phyloP scores from a whole-genome alignment of 2,888 invertebrate species.

The Mayetiola destructor region DNA sequence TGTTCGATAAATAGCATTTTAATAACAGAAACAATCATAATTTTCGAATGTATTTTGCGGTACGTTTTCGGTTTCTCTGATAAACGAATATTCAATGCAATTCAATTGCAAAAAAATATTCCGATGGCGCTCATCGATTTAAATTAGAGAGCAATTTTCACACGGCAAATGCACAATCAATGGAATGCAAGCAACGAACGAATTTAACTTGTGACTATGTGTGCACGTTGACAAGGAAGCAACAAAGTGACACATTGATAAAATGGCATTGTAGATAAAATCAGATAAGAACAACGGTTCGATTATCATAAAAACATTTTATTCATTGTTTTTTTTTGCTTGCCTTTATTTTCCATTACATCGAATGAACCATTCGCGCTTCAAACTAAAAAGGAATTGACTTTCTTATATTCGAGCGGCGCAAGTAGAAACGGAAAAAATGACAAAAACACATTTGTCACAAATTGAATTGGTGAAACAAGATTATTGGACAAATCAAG shows the following conservation, averaged over 20 bases:
- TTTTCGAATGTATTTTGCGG: neutral
- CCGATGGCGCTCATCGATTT: too few relatives aligned
- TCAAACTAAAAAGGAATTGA: neutral
- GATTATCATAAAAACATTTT: neutral
- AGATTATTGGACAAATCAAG: neutral
- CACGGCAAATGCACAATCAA: neutral
- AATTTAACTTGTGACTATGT: too few relatives aligned
- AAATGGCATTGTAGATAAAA: neutral
- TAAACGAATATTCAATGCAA: too few relatives aligned
- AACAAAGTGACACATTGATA: slow-evolving; percentile 2
- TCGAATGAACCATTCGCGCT: too few relatives aligned
- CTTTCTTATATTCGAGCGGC: neutral
- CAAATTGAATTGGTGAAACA: neutral
- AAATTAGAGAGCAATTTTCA: too few relatives aligned
- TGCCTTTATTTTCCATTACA: too few relatives aligned
- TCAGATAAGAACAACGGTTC: neutral
- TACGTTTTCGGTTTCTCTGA: neutral
- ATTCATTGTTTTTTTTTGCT: neutral
- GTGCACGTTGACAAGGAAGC: neutral
- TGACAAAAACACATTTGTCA: neutral
- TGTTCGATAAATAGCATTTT: neutral
- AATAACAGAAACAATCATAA: neutral
- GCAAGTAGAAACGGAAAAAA: neutral
- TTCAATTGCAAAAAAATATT: too few relatives aligned
- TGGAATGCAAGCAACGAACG: too few relatives aligned